Base-by-base conservation (phyloP, 2,113 vertebrate genomes). In the Grammatotria lemairii region DNA sequence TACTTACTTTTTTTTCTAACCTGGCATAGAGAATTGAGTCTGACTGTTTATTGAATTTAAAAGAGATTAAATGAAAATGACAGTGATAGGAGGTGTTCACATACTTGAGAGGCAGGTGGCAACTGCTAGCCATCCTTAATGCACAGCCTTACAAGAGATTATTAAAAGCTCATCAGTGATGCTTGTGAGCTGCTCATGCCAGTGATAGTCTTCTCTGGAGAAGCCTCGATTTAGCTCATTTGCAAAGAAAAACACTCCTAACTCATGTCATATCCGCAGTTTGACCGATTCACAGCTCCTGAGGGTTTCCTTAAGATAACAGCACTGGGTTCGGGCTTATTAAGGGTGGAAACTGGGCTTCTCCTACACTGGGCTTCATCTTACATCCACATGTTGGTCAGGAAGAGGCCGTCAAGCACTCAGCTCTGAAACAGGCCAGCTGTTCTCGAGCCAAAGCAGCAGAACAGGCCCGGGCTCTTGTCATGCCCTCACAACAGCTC, bases 301-400 rank as follows among this genome's bases (percentile, higher is more conserved):
- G 82, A 88, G 89, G 87, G 85, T 87, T 91, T 93, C 88, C 87
- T 92, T 83, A 88, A 75, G 91, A 92, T 89, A 94, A 94, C 85
- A 90, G 47, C 3, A 57, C 60, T 19, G 79, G 73, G 90, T 87
- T 91, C 80, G 31, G 84, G 91, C 54, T 92, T 85, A 92, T 94
- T 89, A 90, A 31, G 60, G 81, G 35, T 85, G 85, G 94, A 94
- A 95, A 92, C 45, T 83, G 45, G 78, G 87, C 82, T 85, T 88
- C 82, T 84, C 35, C 57, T 84, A 86, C 89, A 55, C 82, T 88
- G 54, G 90, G 82, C 85, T 85, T 86, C 81, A 75, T 89, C 73
- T 89, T 86, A 81, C 84, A 87, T 93, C 88, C 87, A 88, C 86
- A 91, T 89, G 91, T 90, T 87, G 85, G 86, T 89, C 92, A 89